Percentiles rank a stretch among this genome's conserved stretches.
phyloP scores from a whole-genome alignment of 2,797 vertebrate genomes.

The Pteronotus mesoamericanus region DNA sequence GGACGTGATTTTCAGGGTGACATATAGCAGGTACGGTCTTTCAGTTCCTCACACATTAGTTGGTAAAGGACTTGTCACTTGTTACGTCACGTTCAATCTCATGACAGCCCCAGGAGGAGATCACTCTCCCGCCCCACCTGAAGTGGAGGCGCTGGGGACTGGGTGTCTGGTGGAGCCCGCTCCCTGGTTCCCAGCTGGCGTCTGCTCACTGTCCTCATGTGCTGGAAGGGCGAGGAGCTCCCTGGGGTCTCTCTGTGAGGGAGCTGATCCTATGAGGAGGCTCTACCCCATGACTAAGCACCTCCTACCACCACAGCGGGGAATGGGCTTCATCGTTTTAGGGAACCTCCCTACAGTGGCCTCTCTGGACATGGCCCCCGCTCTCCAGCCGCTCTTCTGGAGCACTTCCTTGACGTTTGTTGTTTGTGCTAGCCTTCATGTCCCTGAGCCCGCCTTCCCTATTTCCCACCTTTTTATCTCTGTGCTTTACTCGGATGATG shows the following conservation, averaged over 20 bases:
- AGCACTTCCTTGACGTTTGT: neutral
- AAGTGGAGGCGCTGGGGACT: neutral
- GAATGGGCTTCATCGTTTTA: neutral
- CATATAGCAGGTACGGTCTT: neutral
- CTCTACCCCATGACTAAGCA: too few relatives aligned
- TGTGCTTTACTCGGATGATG: neutral
- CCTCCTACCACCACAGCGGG: neutral
- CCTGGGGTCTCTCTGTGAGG: neutral
- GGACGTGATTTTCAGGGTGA: accelerated
- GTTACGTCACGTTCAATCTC: neutral
- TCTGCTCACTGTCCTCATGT: too few relatives aligned
- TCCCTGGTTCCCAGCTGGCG: too few relatives aligned
- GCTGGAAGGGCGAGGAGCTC: neutral
- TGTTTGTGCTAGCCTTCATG: neutral
- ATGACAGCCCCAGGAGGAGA: neutral
- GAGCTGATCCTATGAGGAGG: too few relatives aligned
- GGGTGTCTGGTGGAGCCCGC: too few relatives aligned
- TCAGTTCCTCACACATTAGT: neutral
- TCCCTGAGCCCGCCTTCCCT: neutral
- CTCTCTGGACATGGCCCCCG: neutral
- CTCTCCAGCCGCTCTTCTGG: neutral
- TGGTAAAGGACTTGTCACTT: neutral
- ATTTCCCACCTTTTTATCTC: neutral
- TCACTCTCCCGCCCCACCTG: neutral
- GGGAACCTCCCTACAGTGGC: neutral